Conservation (phyloP, 1,140 invertebrate genomes). For the Dendroctonus valens region DNA sequence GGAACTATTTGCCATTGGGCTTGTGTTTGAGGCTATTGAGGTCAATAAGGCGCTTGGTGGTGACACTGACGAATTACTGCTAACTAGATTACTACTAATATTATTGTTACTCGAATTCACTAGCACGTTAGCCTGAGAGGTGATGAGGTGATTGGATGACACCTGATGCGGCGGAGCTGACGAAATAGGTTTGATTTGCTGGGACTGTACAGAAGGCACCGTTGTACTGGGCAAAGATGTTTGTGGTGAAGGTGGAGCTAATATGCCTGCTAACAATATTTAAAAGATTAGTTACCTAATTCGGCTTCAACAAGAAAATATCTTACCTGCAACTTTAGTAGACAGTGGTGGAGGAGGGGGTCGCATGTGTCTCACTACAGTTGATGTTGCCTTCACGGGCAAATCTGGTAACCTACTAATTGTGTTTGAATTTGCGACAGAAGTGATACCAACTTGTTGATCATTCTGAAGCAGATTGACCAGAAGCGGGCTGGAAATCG, state of each 20-base stretch:
- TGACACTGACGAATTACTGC: constrained; percentile 31
- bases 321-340: constrained; percentile 19
- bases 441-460: constrained; percentile 47
- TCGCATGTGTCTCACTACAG: constrained; percentile 23
- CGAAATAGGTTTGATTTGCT: constrained; percentile 9
- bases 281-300: background rate
- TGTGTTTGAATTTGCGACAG: constrained; percentile 9
- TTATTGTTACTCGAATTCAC: constrained; percentile 34
- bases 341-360: constrained; percentile 16
- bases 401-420: constrained; percentile 5
- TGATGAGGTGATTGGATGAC: constrained; percentile 11
- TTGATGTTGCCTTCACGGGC: background rate
- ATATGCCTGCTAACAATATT: constrained; percentile 3
- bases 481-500: constrained; percentile 82
- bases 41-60: constrained; percentile 44
- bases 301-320: background rate
- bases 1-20: background rate
- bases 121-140: constrained; percentile 37
- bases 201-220: constrained; percentile 12
- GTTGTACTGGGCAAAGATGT: constrained; percentile 11
- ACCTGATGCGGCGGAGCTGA: background rate
- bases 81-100: constrained; percentile 30
- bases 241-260: constrained; percentile 6
- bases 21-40: constrained; percentile 24
- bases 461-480: constrained; percentile 91